A percentile compares a stretch with the other conserved stretches of the same genome.
phyloP scores from a whole-genome alignment of 2,113 vertebrate genomes.

The Fukomys damarensis region DNA sequence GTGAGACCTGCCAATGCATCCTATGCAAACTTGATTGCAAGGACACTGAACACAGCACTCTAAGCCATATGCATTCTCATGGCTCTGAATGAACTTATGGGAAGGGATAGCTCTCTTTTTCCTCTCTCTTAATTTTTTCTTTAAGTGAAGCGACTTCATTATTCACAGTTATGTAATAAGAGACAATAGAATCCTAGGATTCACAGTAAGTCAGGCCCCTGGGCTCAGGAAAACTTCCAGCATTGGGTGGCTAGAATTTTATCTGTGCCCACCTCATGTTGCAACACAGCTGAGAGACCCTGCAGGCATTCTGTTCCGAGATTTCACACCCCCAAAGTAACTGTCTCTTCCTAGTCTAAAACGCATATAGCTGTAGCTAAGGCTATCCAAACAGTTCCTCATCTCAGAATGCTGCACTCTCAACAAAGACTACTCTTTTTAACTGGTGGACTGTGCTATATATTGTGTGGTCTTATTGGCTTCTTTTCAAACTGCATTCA shows the following conservation, averaged over 20 bases:
- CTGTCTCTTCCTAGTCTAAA: background rate
- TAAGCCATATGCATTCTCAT: fast-evolving
- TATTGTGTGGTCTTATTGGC: background rate
- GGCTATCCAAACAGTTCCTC: background rate
- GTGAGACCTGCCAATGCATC: background rate
- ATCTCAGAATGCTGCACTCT: background rate
- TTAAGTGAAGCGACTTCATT: background rate
- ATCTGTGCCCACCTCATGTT: background rate
- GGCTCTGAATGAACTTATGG: background rate
- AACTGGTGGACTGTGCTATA: background rate
- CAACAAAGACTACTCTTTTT: too few relatives aligned
- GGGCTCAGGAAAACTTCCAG: background rate
- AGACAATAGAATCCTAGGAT: background rate
- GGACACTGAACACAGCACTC: background rate
- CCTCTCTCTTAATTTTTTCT: background rate
- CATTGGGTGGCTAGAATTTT: background rate
- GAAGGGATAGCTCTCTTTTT: background rate
- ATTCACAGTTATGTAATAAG: background rate
- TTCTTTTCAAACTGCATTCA: background rate
- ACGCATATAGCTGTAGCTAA: background rate
- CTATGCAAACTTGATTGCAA: background rate
- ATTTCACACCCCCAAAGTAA: background rate
- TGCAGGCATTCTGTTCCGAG: background rate
- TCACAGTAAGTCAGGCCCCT: background rate
- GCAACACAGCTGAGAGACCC: background rate